Base-by-base conservation (phyloP, 2,113 vertebrate species). In the Polyodon spathula region DNA sequence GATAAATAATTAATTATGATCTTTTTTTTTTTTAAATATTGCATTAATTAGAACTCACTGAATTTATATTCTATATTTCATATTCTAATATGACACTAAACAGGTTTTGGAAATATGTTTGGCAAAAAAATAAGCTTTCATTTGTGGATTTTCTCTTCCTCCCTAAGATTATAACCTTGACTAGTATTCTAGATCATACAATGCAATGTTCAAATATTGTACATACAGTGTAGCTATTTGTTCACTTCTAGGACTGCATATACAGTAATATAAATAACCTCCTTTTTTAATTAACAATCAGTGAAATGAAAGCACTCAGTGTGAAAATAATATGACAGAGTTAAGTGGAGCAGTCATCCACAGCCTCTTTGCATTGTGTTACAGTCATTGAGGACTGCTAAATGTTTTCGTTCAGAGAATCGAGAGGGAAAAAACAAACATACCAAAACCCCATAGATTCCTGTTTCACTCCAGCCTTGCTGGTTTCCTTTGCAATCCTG, bases 161-260 rank as follows among this genome's bases (percentile, higher is more conserved):
- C 46, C n/a, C 16, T 41, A 6, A 9, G 9, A 63, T 42, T 14
- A n/a, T 63, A 54, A 63, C 61, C 54, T 63, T 63, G 41, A 15
- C 8, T 11, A 5, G 53, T 37, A 42, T 14, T 62, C 46, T 16
- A 44, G 9, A 27, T 27, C 27, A 27, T 27, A 3, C 27, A 27
- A 27, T 27, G 1, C 27, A 27, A 27, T 27, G 27, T 27, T 27
- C 3, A 27, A 27, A 27, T 2, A 27, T 27, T 27, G 27, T 27
- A 27, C 3, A 27, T 27, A 27, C 2, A 27, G n/a, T n/a, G n/a
- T n/a, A n/a, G 27, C 1, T 27, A 27, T 27, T 27, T 27, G 27
- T 27, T 27, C 27, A 27, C 27, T 27, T 27, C 27, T 27, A 50
- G 48, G 15, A 50, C 1, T 6, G 48, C 48, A n/a, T 50, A 50